Conservation (phyloP, 1,140 invertebrate species). For the Sitobion miscanthi region DNA sequence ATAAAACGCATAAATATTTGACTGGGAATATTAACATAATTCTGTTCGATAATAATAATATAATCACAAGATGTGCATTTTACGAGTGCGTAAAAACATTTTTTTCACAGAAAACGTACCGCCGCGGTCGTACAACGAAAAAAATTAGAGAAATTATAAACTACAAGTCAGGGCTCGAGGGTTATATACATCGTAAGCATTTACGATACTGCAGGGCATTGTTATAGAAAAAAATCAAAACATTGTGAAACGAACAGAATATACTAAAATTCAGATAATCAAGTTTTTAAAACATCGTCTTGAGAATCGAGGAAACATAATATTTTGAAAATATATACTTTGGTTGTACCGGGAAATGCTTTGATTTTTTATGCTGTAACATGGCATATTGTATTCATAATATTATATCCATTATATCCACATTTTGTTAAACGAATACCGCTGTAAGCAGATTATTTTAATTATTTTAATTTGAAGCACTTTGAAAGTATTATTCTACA, state of each 20-base stretch:
- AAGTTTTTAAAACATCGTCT: neutral
- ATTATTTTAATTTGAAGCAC: neutral
- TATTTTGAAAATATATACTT: neutral
- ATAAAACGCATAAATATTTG: neutral
- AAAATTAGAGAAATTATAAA: too few relatives aligned
- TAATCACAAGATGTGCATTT: neutral
- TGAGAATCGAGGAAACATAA: neutral
- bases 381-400: too few relatives aligned
- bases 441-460: neutral
- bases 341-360: neutral
- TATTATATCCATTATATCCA: neutral
- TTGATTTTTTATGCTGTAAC: neutral
- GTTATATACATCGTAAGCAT: neutral
- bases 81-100: neutral
- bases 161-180: too few relatives aligned
- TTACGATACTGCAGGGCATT: neutral
- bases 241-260: neutral
- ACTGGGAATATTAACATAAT: neutral
- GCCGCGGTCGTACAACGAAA: too few relatives aligned
- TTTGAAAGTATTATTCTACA: neutral
- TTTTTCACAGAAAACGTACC: neutral
- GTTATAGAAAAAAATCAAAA: neutral
- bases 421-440: neutral
- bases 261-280: neutral
- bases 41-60: neutral